Evolutionary conservation across 2,797 vertebrate genomes (phyloP).

Genomic region (Enteromius thamalakanensis): DNA sequence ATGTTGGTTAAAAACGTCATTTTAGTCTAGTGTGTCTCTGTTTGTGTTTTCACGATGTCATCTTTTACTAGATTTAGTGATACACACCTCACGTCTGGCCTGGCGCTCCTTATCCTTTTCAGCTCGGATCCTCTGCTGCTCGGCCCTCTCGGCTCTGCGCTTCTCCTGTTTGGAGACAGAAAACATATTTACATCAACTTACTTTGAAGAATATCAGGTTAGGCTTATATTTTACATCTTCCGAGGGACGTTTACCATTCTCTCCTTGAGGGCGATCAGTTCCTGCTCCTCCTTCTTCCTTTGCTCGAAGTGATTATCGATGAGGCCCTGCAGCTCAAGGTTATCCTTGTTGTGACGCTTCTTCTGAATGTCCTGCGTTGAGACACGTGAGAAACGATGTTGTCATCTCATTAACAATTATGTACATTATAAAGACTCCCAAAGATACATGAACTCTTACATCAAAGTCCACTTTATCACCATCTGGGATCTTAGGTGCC

Average conservation of each 20-base stretch:
- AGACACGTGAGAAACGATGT: conserved; percentile 17
- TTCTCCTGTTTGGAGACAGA: conserved; percentile 83
- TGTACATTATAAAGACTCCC: background rate
- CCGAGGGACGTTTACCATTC: conserved; percentile 80
- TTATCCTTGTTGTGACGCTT: conserved; percentile 98
- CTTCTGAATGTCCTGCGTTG: conserved; percentile 93
- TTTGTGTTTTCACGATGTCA: too few relatives aligned
- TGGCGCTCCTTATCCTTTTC: conserved; percentile 95
- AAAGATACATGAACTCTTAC: conserved; percentile 76
- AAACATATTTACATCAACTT: background rate
- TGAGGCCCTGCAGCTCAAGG: conserved; percentile 93
- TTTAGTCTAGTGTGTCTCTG: too few relatives aligned
- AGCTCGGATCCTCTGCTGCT: conserved; percentile 90
- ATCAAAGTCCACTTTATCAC: conserved; percentile 99
- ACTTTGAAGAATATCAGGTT: background rate
- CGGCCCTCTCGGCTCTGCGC: conserved; percentile 89
- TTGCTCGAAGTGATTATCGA: conserved; percentile 93
- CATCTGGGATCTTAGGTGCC: conserved; percentile 96
- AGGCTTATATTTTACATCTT: background rate
- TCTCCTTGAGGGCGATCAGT: conserved; percentile 88
- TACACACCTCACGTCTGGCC: conserved; percentile 85
- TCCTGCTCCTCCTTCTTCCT: conserved; percentile 97
- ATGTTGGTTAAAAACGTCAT: background rate
- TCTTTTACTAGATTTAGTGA: background rate
- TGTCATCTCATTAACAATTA: background rate